A percentile compares a stretch with the other conserved stretches of the same genome.
Evolutionary conservation across 2,797 vertebrate species (phyloP).

Genomic region (Fratercula arctica): DNA sequence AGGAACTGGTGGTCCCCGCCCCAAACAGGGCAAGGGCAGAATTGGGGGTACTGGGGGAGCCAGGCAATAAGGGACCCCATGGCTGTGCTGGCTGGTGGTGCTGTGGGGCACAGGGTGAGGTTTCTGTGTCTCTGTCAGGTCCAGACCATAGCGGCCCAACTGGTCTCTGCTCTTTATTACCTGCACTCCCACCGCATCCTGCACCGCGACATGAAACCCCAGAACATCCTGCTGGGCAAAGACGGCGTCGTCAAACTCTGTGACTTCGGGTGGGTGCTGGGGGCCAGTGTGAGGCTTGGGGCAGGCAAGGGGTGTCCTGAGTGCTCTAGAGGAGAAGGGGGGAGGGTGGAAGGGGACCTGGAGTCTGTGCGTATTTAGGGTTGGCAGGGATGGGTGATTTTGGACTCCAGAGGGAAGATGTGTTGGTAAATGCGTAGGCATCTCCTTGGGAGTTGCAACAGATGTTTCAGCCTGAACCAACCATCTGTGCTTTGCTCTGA

Average conservation of each 20-base stretch:
- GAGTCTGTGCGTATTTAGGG: background rate
- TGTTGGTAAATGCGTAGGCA: background rate
- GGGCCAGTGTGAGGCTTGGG: background rate
- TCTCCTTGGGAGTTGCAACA: background rate
- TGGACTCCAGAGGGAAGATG: background rate
- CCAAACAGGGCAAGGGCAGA: background rate
- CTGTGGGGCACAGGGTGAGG: background rate
- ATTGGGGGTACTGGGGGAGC: background rate
- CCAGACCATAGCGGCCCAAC: constrained; percentile 88
- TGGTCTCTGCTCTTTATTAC: constrained; percentile 95
- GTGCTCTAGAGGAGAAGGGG: background rate
- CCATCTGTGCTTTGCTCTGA: background rate
- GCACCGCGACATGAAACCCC: constrained; percentile 98
- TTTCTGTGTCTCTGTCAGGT: constrained; percentile 76
- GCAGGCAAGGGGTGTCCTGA: background rate
- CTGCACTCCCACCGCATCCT: constrained; percentile 96
- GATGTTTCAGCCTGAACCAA: background rate
- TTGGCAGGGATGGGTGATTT: background rate
- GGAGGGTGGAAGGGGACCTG: background rate
- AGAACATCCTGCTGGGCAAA: constrained; percentile 95
- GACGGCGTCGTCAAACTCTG: constrained; percentile 93
- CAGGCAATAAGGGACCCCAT: rapidly evolving
- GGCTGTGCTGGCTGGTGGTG: background rate
- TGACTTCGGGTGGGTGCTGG: constrained; percentile 90
- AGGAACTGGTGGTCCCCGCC: background rate